A percentile compares a stretch with the other conserved stretches of the same genome.
Evolutionary conservation across 2,113 vertebrate species (phyloP).

Genomic region (Thunnus thynnus): DNA sequence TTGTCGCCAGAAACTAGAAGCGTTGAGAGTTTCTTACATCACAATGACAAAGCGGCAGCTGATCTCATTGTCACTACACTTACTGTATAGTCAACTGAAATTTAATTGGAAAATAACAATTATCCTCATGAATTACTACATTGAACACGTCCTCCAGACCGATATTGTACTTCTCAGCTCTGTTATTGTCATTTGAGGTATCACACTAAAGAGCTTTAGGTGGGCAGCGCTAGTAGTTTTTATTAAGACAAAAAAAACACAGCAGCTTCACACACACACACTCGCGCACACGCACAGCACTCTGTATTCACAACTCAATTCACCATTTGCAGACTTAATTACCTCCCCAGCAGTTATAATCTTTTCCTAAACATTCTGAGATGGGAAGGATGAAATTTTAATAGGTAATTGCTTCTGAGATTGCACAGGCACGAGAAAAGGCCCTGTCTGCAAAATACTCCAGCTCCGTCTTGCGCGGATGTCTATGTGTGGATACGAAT

Average conservation of each 20-base stretch:
- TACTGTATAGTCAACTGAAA: constrained; percentile 20
- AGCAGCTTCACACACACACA: constrained; percentile 4
- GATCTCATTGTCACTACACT: constrained; percentile 9
- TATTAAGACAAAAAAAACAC: constrained; percentile 43
- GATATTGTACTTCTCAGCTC: constrained; percentile 26
- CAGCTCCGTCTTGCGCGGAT: constrained; percentile 10
- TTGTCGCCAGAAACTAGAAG: background rate
- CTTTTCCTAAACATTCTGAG: constrained; percentile 75
- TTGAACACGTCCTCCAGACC: constrained; percentile 21
- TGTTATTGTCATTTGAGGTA: constrained; percentile 50
- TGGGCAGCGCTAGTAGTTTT: constrained; percentile 51
- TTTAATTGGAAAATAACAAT: constrained; percentile 37
- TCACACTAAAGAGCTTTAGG: constrained; percentile 50
- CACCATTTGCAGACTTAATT: constrained; percentile 72
- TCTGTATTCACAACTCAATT: constrained; percentile 68
- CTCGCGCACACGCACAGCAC: constrained; percentile 8
- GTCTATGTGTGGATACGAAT: background rate
- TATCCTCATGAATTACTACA: constrained; percentile 10
- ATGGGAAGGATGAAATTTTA: constrained; percentile 73
- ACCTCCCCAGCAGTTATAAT: constrained; percentile 75
- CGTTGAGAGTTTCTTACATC: background rate
- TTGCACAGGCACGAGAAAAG: constrained; percentile 67
- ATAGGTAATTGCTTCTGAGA: constrained; percentile 77
- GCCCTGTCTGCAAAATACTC: constrained; percentile 62
- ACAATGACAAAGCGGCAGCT: constrained; percentile 15